Percentiles rank a stretch among this genome's conserved stretches.
Conservation (phyloP, 2,113 vertebrate species). For the Upupa epops region DNA sequence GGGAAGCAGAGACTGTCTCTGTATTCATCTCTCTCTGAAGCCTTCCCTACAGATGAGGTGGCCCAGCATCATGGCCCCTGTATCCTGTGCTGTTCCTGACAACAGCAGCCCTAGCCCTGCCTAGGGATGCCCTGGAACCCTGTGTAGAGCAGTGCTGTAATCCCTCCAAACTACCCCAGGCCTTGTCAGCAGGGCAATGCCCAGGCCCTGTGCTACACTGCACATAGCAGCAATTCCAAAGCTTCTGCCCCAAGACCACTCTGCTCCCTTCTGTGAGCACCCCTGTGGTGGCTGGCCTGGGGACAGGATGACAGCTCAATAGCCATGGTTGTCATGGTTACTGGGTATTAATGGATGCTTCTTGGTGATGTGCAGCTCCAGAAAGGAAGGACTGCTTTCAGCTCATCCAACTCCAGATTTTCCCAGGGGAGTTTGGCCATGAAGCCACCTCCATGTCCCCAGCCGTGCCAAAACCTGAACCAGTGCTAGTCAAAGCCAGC, state of each 20-base stretch:
- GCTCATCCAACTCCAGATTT: not conserved
- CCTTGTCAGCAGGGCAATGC: fast-evolving
- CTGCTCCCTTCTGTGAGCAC: not conserved
- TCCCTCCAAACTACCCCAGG: not conserved
- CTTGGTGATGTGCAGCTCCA: not conserved
- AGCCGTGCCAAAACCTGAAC: not conserved
- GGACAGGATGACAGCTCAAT: slow-evolving; percentile 35
- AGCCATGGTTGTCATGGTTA: slow-evolving; percentile 54
- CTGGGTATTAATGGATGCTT: slow-evolving; percentile 15
- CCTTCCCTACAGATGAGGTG: not conserved
- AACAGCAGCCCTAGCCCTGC: not conserved
- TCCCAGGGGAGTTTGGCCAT: not conserved
- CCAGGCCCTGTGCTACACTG: not conserved
- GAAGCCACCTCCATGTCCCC: not conserved
- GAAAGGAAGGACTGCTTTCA: not conserved
- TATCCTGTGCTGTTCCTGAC: not conserved
- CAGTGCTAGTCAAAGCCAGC: not conserved
- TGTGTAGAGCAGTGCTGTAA: fast-evolving
- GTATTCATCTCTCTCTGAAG: not conserved
- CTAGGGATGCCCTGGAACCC: not conserved
- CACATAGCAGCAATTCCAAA: not conserved
- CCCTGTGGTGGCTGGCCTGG: slow-evolving; percentile 15
- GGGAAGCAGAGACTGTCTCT: not conserved
- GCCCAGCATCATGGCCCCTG: not conserved
- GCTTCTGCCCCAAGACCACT: not conserved